Base-by-base conservation (phyloP, 2,888 invertebrate species). In the Eretmocerus hayati region DNA sequence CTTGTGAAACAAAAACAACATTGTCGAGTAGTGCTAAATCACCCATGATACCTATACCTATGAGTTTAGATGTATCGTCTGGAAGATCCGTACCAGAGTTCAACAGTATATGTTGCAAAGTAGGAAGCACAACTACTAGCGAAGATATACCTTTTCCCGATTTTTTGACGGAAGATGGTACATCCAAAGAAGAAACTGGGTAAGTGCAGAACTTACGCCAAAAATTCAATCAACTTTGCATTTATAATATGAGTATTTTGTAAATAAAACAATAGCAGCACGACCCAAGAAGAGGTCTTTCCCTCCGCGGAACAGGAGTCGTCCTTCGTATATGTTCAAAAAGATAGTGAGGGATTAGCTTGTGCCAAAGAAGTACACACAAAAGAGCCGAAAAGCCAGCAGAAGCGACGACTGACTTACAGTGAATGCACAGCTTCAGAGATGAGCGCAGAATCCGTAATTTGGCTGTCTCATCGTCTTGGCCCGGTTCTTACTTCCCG, bases 401-500 rank as follows among this genome's bases (percentile, higher is more conserved):
- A 33, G 9, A 42, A 48, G 4, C 53, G 53, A 2, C 50, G 46
- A 2, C 50, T 46, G 15, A 48, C 49, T 2, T 53, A 61, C 1
- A 62, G 49, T 39, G 71, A 72, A 48, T 67, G 67, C 33, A 85
- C 84, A 65, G 85, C 87, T 55, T 87, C 90, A 0, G 90, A 90
- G 65, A 88, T 90, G 83, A 87, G 89, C 63, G 81, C 84, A 0
- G 91, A 90, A 63, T 90, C 90, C 62, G 74, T 92, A 1, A 83
- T 91, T 52, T 96, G 96, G 95, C 66, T 97, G 50, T 85, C 93
- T 0, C 90, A 94, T 73, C 81, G 94, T 54, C 74, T 97, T 16
- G 97, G 97, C 0, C 96, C 97, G 0, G 90, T 96, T 39, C 76
- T 97, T 20, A 92, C 93, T 0, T 91, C 95, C 33, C 83, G 90